A percentile compares a stretch with the other conserved stretches of the same genome.
phyloP scores from a whole-genome alignment of 2,888 invertebrate genomes.

The Epirrhoe alternata region DNA sequence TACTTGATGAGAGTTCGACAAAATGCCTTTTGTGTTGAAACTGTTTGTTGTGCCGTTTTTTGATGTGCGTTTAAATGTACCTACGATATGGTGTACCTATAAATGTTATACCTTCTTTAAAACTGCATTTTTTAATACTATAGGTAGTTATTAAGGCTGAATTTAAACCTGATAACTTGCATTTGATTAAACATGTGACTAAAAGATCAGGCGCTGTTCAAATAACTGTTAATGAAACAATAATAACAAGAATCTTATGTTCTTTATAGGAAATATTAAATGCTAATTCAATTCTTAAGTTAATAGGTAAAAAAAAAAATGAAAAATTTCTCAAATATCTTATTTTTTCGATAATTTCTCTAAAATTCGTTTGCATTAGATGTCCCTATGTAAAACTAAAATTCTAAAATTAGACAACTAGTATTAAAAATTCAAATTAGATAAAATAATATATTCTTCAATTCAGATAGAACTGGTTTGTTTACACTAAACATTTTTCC shows the following conservation, averaged over 20 bases:
- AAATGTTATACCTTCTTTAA: background rate
- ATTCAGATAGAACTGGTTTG: constrained; percentile 2
- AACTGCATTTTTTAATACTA: background rate
- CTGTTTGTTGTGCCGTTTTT: constrained; percentile 16
- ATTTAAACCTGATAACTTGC: background rate
- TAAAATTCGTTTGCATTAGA: background rate
- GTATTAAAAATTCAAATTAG: background rate
- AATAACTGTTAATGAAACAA: background rate
- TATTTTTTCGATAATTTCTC: no score
- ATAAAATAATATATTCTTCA: background rate
- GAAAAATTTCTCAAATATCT: no score
- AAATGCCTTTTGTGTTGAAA: constrained; percentile 47
- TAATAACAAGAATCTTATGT: no score
- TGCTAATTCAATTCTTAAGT: no score
- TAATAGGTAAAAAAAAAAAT: no score
- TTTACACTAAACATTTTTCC: constrained; percentile 5
- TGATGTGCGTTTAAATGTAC: background rate
- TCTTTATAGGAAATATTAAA: no score
- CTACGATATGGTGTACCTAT: background rate
- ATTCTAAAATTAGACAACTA: background rate
- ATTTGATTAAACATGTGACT: background rate
- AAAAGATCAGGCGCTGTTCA: background rate
- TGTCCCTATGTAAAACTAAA: background rate
- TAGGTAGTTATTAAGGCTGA: background rate
- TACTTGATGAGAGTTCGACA: constrained; percentile 50